Percentiles rank a stretch among this genome's conserved stretches.
phyloP scores from a whole-genome alignment of 2,797 vertebrate genomes.

The Lutjanus campechanus region DNA sequence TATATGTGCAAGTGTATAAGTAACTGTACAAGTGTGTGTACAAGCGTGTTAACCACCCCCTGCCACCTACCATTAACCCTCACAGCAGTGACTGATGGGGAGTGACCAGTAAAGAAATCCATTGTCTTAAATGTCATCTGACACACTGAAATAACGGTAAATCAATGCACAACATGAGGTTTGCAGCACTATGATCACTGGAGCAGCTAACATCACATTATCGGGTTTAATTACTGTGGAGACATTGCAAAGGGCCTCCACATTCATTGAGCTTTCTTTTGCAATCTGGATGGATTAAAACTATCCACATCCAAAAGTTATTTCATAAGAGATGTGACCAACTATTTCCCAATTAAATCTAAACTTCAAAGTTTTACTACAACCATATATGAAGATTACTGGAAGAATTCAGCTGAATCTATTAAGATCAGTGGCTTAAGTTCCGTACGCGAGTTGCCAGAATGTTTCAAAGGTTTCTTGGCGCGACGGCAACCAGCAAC shows the following conservation, averaged over 20 bases:
- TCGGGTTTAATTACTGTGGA: neutral
- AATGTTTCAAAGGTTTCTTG: conserved; percentile 3
- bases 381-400: neutral
- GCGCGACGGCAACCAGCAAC: neutral
- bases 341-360: conserved; percentile 7
- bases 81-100: conserved; percentile 35
- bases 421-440: neutral
- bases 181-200: neutral
- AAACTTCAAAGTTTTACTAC: conserved; percentile 24
- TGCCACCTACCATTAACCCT: conserved; percentile 13
- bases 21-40: no score
- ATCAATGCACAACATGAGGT: neutral
- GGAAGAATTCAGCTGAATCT: neutral
- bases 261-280: conserved; percentile 16
- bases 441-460: neutral
- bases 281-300: conserved; percentile 13
- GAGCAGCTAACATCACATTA: neutral
- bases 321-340: neutral
- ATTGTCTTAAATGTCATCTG: conserved; percentile 46
- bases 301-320: neutral
- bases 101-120: conserved; percentile 33
- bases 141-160: conserved; percentile 21
- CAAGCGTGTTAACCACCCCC: conserved; percentile 2
- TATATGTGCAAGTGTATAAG: neutral
- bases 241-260: neutral